Base-by-base conservation (phyloP, 2,888 invertebrate genomes). In the Scaptomyza parva region DNA sequence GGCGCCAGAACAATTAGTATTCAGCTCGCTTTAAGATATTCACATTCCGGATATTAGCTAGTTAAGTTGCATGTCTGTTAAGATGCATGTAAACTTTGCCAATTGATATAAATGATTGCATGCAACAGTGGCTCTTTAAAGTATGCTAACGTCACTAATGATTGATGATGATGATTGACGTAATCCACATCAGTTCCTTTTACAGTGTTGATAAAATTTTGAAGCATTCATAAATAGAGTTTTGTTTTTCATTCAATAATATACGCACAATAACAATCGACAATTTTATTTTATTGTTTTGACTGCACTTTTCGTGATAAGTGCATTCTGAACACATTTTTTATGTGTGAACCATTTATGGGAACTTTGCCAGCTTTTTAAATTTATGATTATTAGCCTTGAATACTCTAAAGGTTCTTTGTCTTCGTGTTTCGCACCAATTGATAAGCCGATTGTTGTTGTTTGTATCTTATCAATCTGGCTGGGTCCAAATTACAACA, bases 81-180 rank as follows among this genome's bases (percentile, higher is more conserved):
- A 73, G 72, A 14, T 50, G 61, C 84, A 71, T 79, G 79, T 84
- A 83, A 86, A 65, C 44, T 59, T 63, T 28, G 43, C 26, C 63
- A 81, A 81, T 81, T 86, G 63, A 77, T 57, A 64, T 57, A 80
- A 86, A 73, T 84, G 66, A 77, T 80, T 66, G 84, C 81, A 83
- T 86, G 71, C 76, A 37, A 70, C 62, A 65, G 52, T 64, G 45
- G 4, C 30, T 24, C 26, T 40, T 50, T 37, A 26, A 60, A 45
- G 35, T 66, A 48, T 54, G 53, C 35, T 12, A 35, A 20, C 64
- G 20, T 24, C 24, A 35, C 11, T 6, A 50, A 55, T 59, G 33
- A 54, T 33, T 51, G 20, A 30, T 35, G n/a, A 30, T 35, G n/a
- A 14, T 17, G 28, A 54, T 64, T 63, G 62, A 53, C 28, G 28